Conservation (phyloP, 1,140 invertebrate species). For the Psix sp. region DNA sequence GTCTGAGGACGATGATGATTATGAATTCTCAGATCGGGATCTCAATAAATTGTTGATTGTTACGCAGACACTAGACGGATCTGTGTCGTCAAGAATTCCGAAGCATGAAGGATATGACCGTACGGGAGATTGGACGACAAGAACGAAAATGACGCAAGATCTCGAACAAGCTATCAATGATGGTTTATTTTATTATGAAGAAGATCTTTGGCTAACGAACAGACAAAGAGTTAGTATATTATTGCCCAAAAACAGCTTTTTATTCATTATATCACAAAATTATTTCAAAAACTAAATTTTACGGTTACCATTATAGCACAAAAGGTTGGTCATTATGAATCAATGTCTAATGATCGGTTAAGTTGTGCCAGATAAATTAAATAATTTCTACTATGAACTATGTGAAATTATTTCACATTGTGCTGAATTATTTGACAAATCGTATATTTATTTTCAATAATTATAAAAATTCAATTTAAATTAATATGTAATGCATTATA, state of each 20-base stretch:
- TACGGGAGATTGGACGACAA: conserved; percentile 88
- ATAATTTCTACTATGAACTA: no score
- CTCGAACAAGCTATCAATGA: conserved; percentile 96
- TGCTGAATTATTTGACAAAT: no score
- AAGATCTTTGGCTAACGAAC: conserved; percentile 86
- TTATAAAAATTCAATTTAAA: no score
- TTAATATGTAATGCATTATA: neutral
- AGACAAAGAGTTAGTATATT: conserved; percentile 68
- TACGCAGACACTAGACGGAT: conserved; percentile 83
- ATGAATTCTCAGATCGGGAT: conserved; percentile 93
- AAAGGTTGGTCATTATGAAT: no score
- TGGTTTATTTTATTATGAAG: conserved; percentile 95
- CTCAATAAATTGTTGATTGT: conserved; percentile 97
- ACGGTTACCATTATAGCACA: no score
- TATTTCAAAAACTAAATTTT: no score
- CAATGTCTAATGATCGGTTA: no score
- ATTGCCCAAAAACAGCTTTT: conserved; percentile 2
- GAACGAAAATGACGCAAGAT: conserved; percentile 95
- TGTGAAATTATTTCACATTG: no score
- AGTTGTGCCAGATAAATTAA: no score
- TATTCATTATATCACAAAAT: conserved; percentile 10
- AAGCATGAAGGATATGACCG: conserved; percentile 94
- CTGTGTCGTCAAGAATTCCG: conserved; percentile 76
- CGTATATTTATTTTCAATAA: no score
- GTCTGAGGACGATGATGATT: conserved; percentile 88